Evolutionary conservation across 37 sponge, comb jelly and placozoan genomes (phyloP).

Genomic region (Ephydatia muelleri): DNA sequence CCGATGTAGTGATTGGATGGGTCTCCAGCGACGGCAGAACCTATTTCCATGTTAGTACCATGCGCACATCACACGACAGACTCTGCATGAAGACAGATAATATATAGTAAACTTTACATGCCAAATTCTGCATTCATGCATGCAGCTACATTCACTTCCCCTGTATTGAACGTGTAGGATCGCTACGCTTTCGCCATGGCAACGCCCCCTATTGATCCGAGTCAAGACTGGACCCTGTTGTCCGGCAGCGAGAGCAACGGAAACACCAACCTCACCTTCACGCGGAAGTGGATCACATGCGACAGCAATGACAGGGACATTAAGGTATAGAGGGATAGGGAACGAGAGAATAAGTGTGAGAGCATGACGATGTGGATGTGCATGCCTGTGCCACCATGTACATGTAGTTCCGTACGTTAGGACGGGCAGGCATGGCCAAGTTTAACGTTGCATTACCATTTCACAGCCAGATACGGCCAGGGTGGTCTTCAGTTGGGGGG

Average conservation of each 20-base stretch:
- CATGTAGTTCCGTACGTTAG: background rate
- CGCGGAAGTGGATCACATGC: slow-evolving; percentile 28
- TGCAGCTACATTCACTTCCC: no score
- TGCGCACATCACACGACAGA: no score
- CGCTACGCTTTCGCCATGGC: slow-evolving; percentile 21
- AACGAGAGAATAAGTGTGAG: background rate
- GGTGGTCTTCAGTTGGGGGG: slow-evolving; percentile 32
- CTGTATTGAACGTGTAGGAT: slow-evolving; percentile 42
- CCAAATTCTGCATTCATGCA: no score
- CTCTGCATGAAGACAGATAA: no score
- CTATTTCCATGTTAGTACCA: slow-evolving; percentile 23
- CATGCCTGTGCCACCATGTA: no score
- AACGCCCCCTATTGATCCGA: slow-evolving; percentile 26
- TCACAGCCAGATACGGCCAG: slow-evolving; percentile 17
- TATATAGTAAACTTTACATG: no score
- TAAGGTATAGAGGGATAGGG: background rate
- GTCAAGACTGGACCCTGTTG: slow-evolving; percentile 30
- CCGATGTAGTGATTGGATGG: slow-evolving; percentile 67
- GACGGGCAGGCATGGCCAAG: background rate
- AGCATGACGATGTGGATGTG: background rate
- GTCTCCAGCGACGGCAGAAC: slow-evolving; percentile 6
- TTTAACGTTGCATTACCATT: slow-evolving; percentile 6
- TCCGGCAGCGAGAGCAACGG: slow-evolving; percentile 28
- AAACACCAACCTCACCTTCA: slow-evolving; percentile 37
- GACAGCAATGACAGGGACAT: slow-evolving; percentile 20